Conservation (phyloP, 2,113 vertebrate species). For the Rousettus leschenaultii region DNA sequence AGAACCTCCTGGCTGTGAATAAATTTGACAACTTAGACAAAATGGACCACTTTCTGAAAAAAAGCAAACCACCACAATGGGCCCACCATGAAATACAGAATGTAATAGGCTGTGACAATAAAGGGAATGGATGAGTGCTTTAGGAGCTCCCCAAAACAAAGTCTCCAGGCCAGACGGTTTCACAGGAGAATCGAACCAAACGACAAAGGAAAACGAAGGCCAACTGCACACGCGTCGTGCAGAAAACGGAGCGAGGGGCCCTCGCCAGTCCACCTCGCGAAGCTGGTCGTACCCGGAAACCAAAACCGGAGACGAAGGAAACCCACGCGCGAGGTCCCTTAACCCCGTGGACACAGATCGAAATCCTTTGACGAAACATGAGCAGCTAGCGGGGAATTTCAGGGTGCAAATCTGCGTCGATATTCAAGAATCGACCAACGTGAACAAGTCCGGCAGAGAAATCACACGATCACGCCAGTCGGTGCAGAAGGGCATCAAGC, state of each 20-base stretch:
- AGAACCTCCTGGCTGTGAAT: background rate
- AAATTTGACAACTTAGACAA: background rate
- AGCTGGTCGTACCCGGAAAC: background rate
- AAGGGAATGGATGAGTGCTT: background rate
- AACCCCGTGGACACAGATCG: background rate
- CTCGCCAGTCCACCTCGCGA: background rate
- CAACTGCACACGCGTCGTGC: background rate
- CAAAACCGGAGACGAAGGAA: background rate
- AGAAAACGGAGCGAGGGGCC: background rate
- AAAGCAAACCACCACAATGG: background rate
- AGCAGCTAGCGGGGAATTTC: background rate
- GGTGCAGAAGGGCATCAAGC: background rate
- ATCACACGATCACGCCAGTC: accelerated
- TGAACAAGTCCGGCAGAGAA: background rate
- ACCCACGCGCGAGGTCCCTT: no score
- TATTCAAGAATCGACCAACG: background rate
- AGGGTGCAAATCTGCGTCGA: background rate
- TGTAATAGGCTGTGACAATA: background rate
- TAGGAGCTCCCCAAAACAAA: background rate
- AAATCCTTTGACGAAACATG: background rate
- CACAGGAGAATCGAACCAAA: background rate
- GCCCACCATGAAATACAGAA: background rate
- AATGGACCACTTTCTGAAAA: background rate
- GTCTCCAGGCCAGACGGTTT: background rate
- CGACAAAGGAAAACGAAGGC: background rate